These are phyloP conservation scores for Trematocara marginatum DNA, from an alignment of 2,113 vertebrate species.

Conservation along the genomic window DNA sequence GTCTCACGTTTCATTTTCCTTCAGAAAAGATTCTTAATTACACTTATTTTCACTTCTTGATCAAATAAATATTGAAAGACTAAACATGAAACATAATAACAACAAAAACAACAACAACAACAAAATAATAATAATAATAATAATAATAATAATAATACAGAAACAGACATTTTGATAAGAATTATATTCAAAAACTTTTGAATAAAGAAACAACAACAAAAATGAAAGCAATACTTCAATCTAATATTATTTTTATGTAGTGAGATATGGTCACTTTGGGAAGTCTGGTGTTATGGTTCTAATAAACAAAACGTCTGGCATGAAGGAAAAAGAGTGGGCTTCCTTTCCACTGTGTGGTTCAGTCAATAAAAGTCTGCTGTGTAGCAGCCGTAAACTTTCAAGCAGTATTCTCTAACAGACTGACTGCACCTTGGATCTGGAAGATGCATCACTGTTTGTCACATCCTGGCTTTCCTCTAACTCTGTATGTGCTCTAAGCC, in stretches of 20 bases:
- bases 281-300: background rate
- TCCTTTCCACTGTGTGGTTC: background rate
- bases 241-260: background rate
- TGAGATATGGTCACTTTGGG: background rate
- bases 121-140: background rate
- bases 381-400: background rate
- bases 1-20: background rate
- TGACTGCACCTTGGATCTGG: conserved; percentile 9
- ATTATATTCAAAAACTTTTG: background rate
- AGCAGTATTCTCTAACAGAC: background rate
- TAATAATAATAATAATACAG: background rate
- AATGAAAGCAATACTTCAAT: background rate
- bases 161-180: background rate
- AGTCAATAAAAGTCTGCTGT: conserved; percentile 6
- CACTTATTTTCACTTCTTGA: background rate
- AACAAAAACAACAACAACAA: background rate
- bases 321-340: background rate
- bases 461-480: background rate
- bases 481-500: background rate
- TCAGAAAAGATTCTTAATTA: background rate
- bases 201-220: background rate
- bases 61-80: background rate
- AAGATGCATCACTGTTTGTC: background rate
- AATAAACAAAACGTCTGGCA: background rate
- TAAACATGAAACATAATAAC: accelerated